A percentile compares a stretch with the other conserved stretches of the same genome.
These are phyloP conservation scores for Macaca fascicularis DNA, from an alignment of 2,113 vertebrate genomes.

Conservation along the genomic window T2T-MFA8v1.1 NC_088375.1:59828501-59829000, in stretches of 20 bases:
- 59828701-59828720: neutral
- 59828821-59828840: neutral
- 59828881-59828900: neutral
- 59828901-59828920: too few relatives aligned
- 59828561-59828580: neutral
- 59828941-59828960: too few relatives aligned
- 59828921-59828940: too few relatives aligned
- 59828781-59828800: too few relatives aligned
- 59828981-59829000: too few relatives aligned
- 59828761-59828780: too few relatives aligned
- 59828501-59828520: rapidly evolving
- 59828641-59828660: neutral
- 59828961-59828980: too few relatives aligned
- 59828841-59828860: neutral
- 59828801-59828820: neutral
- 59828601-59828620: rapidly evolving
- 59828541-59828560: neutral
- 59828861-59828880: rapidly evolving
- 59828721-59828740: neutral
- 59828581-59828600: neutral
- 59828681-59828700: neutral
- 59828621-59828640: neutral
- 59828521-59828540: rapidly evolving
- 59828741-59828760: rapidly evolving
- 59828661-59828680: neutral